A percentile compares a stretch with the other conserved stretches of the same genome.
Evolutionary conservation across 2,113 vertebrate genomes (phyloP).

Genomic region (Enhydra lutris): DNA sequence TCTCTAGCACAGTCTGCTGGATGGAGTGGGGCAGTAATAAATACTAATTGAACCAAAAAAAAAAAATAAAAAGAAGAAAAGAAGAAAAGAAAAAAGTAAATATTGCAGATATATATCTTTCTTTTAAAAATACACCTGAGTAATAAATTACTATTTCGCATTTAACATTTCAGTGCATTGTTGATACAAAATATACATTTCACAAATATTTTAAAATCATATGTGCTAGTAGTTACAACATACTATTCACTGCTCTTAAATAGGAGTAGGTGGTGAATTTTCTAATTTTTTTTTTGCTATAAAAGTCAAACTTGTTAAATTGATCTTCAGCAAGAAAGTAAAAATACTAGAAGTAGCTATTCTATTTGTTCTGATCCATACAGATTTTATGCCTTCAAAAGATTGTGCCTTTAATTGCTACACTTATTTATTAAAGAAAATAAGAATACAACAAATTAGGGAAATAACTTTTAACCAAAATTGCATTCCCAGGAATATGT

Average conservation of each 20-base stretch:
- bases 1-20: neutral
- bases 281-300: neutral
- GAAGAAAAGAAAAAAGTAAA: neutral
- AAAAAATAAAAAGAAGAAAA: neutral
- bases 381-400: neutral
- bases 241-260: neutral
- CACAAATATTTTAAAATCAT: neutral
- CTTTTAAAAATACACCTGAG: neutral
- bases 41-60: neutral
- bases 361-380: neutral
- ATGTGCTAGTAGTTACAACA: neutral
- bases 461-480: conserved; percentile 26
- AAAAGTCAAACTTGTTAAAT: neutral
- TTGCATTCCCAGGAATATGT: conserved; percentile 88
- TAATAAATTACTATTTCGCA: neutral
- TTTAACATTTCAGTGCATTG: neutral
- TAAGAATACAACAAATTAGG: neutral
- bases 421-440: neutral
- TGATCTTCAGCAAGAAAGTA: neutral
- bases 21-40: neutral
- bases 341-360: neutral
- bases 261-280: neutral
- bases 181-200: neutral
- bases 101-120: neutral
- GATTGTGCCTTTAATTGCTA: neutral